Base-by-base conservation (phyloP, 2,888 invertebrate species). In the Dolichomitus sp. region DNA sequence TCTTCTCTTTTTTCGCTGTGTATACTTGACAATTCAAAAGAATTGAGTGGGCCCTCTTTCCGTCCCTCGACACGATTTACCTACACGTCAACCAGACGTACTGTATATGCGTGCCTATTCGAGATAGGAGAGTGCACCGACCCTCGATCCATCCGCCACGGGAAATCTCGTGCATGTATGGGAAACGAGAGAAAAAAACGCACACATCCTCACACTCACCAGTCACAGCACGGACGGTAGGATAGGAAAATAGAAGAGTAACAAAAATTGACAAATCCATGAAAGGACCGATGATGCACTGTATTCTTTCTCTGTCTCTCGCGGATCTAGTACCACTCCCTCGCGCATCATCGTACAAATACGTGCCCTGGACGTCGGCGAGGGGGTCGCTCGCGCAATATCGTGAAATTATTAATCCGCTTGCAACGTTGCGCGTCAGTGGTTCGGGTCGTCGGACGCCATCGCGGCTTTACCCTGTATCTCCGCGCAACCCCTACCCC, bases 331-430 rank as follows among this genome's bases (percentile, higher is more conserved):
- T 17, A 1, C 57, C 4, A 33, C 17, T n/a, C 57, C n/a, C 57
- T 14, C 17, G 50, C 66, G 50, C 63, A 19, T 17, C 75, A 57
- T 30, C 63, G 48, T 66, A 59, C 48, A 65, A 80, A 76, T 69
- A 63, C 75, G 69, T 70, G 33, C 42, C 57, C 27, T 65, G 52
- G 70, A 23, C 57, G 79, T 57, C 48, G 76, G 54, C 50, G 33
- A 66, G 61, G 57, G 73, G 65, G 30, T 57, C 54, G 45, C 50
- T 61, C 19, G 42, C 33, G 78, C 75, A 59, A 82, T 83, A 84
- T 79, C 78, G 72, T 82, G 79, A 83, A 88, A 88, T 88, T 88
- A 88, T 88, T 87, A 87, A 88, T 88, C 79, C 86, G 85, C 82
- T 84, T 83, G 84, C 84, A 80, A 68, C 83, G 80, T 37, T 77